These are phyloP conservation scores for Nomada flava DNA, from an alignment of 2,888 invertebrate species.

Conservation along the genomic window DNA sequence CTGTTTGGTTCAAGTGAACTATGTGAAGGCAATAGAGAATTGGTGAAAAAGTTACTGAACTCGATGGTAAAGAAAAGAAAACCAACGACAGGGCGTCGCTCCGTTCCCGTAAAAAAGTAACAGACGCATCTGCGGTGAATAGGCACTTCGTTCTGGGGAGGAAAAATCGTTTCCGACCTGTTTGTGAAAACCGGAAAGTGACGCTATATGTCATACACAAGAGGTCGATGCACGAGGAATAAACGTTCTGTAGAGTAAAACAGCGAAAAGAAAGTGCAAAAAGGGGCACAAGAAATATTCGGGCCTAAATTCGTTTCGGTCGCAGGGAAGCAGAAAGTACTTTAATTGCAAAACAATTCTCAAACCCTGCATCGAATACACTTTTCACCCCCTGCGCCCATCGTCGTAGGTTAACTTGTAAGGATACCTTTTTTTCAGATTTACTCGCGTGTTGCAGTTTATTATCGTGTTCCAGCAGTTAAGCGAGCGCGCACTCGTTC, in stretches of 20 bases:
- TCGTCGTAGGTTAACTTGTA: not conserved
- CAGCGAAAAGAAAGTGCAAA: not conserved
- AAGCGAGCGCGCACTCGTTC: constrained; percentile 11
- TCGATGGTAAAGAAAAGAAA: not conserved
- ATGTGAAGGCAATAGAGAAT: not conserved
- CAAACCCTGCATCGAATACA: not conserved
- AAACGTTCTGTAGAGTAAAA: not conserved
- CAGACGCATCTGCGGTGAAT: constrained; percentile 61
- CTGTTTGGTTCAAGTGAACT: not conserved
- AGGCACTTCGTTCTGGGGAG: constrained; percentile 49
- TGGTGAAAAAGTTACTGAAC: constrained; percentile 6
- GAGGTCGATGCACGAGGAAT: constrained; percentile 32
- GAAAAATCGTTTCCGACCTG: constrained; percentile 28
- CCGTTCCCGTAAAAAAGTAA: constrained; percentile 46
- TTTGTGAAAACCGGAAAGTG: constrained; percentile 34
- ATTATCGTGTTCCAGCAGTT: constrained; percentile 40
- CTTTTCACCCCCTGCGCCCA: not conserved
- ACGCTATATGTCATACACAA: constrained; percentile 42
- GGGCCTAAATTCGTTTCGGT: not conserved
- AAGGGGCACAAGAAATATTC: constrained; percentile 1
- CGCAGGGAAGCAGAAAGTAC: not conserved
- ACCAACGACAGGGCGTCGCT: constrained; percentile 34
- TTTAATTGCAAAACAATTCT: constrained; percentile 3
- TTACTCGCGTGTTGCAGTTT: constrained; percentile 21
- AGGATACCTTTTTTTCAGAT: not conserved